Conservation (phyloP, 2,797 vertebrate genomes). For the Poeciliopsis paucimaculata region DNA sequence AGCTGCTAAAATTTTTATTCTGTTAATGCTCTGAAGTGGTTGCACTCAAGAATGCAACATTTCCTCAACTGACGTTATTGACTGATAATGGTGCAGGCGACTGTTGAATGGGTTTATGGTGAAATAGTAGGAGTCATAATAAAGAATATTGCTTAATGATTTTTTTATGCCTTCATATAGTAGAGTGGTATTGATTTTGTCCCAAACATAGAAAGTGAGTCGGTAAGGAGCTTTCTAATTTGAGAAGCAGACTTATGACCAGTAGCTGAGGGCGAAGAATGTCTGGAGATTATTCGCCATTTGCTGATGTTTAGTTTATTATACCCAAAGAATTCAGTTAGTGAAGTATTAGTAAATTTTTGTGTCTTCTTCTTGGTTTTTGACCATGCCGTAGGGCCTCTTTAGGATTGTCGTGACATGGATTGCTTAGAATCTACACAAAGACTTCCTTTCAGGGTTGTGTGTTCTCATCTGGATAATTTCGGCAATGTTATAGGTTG, state of each 20-base stretch:
- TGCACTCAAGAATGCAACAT: background rate
- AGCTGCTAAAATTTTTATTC: background rate
- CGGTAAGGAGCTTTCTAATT: background rate
- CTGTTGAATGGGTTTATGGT: background rate
- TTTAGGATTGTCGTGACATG: no score
- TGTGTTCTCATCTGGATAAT: background rate
- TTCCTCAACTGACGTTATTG: background rate
- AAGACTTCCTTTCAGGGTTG: background rate
- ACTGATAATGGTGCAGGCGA: background rate
- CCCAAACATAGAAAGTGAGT: background rate
- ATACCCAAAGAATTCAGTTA: background rate
- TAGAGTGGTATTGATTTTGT: conserved; percentile 2
- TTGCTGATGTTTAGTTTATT: background rate
- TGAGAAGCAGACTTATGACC: background rate
- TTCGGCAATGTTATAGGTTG: background rate
- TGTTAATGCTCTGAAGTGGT: background rate
- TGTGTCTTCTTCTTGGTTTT: background rate
- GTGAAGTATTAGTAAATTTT: background rate
- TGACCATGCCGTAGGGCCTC: background rate
- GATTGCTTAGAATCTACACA: background rate
- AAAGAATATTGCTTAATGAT: background rate
- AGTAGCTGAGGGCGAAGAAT: background rate
- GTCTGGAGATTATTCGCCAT: background rate
- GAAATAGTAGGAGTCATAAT: background rate
- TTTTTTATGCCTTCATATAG: background rate